Base-by-base conservation (phyloP, 2,797 vertebrate genomes). In the Ispidina lecontei region DNA sequence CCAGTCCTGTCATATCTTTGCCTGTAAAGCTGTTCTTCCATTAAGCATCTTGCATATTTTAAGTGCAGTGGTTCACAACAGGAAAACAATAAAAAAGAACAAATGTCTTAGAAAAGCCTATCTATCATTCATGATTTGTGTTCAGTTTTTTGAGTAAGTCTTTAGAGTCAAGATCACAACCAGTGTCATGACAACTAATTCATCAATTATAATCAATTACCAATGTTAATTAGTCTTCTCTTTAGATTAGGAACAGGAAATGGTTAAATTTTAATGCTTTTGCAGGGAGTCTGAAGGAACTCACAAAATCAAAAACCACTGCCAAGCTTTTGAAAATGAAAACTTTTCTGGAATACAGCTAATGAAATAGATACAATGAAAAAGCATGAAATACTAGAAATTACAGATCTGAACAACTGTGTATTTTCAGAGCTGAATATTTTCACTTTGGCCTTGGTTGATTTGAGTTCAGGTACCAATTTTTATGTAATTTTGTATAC, bases 31-130 rank as follows among this genome's bases (percentile, higher is more conserved):
- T 90, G 70, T 93, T 92, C 71, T 82, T 84, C 85, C 56, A 58
- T 90, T 90, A 86, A 52, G 37, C 46, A 64, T 90, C 67, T 81
- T 94, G 64, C 55, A 70, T 92, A 89, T 93, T 93, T 95, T 79
- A 96, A 78, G 44, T 70, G 37, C 60, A 76, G 41, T 35, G 60
- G 41, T 89, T 95, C 33, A 70, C 59, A 91, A 68, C 84, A 73
- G 67, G 56, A 81, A 89, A 95, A 91, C 59, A 92, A 58, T 72
- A 65, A 91, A 93, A 14, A 10, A 59, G 26, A 78, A 75, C 43
- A 81, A 94, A 69, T 80, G 31, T 76, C 39, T 68, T 75, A 51
- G 59, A 65, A 82, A 86, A 84, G 21, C 31, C 22, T 39, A 46
- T 84, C 19, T 79, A 31, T 89, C 82, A 59, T 85, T 84, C 47